Conservation (phyloP, 2,113 vertebrate genomes). For the Copsychus sechellarum region DNA sequence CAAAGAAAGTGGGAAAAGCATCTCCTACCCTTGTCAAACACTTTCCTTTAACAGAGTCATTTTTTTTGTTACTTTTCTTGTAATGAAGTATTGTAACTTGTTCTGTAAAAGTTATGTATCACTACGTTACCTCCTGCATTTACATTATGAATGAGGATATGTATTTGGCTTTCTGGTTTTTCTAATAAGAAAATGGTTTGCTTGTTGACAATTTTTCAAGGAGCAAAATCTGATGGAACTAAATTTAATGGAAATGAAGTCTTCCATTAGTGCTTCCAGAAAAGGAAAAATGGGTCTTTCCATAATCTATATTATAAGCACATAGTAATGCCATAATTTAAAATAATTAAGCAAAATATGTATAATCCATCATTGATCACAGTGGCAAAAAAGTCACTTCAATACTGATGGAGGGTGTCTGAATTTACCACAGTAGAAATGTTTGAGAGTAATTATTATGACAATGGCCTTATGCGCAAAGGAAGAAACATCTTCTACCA, state of each 20-base stretch:
- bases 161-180: background rate
- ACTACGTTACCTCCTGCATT: background rate
- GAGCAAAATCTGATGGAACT: background rate
- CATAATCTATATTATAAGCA: background rate
- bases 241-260: background rate
- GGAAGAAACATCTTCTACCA: background rate
- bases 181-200: background rate
- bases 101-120: background rate
- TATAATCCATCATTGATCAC: background rate
- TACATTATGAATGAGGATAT: background rate
- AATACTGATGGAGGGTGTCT: background rate
- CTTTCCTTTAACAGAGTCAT: background rate
- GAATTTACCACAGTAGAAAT: background rate
- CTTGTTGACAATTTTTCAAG: background rate
- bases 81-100: background rate
- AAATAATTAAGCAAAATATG: background rate
- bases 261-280: background rate
- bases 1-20: background rate
- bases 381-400: background rate
- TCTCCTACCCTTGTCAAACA: background rate
- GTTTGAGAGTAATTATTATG: background rate
- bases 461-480: background rate
- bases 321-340: background rate
- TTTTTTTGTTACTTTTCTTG: background rate
- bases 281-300: background rate